These are phyloP conservation scores for Stegophylla sp. DNA, from an alignment of 2,888 invertebrate species.

Conservation along the genomic window DNA sequence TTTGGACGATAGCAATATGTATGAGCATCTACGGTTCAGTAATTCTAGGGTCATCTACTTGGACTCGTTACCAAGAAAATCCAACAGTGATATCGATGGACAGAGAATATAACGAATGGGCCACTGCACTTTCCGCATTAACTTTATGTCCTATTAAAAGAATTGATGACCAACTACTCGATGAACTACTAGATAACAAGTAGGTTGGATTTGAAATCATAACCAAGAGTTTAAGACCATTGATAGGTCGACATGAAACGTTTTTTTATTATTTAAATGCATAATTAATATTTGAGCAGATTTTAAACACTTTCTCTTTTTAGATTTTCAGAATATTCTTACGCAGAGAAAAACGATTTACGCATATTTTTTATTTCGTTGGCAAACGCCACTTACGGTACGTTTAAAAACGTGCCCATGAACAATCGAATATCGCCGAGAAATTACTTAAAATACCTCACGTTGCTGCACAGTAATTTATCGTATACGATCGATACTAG, in stretches of 20 bases:
- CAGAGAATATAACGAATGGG: constrained; percentile 63
- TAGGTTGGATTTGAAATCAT: not conserved
- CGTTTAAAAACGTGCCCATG: constrained; percentile 69
- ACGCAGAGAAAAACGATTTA: constrained; percentile 35
- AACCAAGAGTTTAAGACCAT: no score
- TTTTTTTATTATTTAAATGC: no score
- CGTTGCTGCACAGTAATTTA: constrained; percentile 44
- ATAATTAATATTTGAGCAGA: no score
- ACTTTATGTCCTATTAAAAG: constrained; percentile 62
- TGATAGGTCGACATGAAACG: not conserved
- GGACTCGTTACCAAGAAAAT: constrained; percentile 62
- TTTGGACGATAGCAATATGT: constrained; percentile 47
- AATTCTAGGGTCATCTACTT: constrained; percentile 60
- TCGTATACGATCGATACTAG: constrained; percentile 59
- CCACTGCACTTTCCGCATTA: constrained; percentile 63
- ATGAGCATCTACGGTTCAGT: constrained; percentile 45
- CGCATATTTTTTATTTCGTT: constrained; percentile 63
- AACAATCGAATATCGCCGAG: constrained; percentile 46
- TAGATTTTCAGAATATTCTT: constrained; percentile 35
- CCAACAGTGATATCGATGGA: constrained; percentile 64
- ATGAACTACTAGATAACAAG: constrained; percentile 12
- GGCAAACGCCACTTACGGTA: constrained; percentile 70
- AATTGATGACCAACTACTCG: constrained; percentile 54
- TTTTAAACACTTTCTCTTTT: not conserved
- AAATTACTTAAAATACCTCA: constrained; percentile 57